These are phyloP conservation scores for Tortricodes alternella DNA, from an alignment of 2,888 invertebrate genomes.

Conservation along the genomic window DNA sequence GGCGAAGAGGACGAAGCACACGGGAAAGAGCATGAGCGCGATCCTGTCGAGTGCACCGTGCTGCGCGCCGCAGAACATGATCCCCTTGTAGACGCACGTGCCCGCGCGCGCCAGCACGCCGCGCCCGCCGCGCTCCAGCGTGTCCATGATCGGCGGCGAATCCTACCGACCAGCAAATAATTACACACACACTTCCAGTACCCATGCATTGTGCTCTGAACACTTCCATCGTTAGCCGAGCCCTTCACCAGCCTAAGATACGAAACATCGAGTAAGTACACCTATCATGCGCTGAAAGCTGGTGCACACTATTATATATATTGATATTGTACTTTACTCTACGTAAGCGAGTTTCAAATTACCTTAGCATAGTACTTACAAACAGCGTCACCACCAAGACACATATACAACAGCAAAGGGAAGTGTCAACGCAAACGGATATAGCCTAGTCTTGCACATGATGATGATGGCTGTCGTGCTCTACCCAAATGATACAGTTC, in stretches of 20 bases:
- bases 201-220: constrained; percentile 2
- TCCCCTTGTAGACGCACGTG: constrained; percentile 74
- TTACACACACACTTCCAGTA: constrained; percentile 33
- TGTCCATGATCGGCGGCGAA: constrained; percentile 74
- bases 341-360: constrained; percentile 22
- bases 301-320: constrained; percentile 36
- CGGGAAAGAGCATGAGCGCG: constrained; percentile 83
- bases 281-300: constrained; percentile 44
- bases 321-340: constrained; percentile 13
- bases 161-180: constrained; percentile 52
- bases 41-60: constrained; percentile 83
- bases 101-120: constrained; percentile 60
- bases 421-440: constrained; percentile 3
- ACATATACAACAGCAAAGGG: constrained; percentile 10
- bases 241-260: constrained; percentile 31
- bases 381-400: constrained; percentile 19
- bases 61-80: constrained; percentile 85
- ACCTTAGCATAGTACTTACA: constrained; percentile 18
- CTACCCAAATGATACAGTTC: constrained; percentile 32
- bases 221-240: background rate
- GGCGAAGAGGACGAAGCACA: constrained; percentile 82
- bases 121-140: constrained; percentile 57
- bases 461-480: constrained; percentile 13
- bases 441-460: constrained; percentile 24
- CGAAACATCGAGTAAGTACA: constrained; percentile 34